These are phyloP conservation scores for Rallus limicola DNA, from an alignment of 2,113 vertebrate genomes.

Conservation along the genomic window DNA sequence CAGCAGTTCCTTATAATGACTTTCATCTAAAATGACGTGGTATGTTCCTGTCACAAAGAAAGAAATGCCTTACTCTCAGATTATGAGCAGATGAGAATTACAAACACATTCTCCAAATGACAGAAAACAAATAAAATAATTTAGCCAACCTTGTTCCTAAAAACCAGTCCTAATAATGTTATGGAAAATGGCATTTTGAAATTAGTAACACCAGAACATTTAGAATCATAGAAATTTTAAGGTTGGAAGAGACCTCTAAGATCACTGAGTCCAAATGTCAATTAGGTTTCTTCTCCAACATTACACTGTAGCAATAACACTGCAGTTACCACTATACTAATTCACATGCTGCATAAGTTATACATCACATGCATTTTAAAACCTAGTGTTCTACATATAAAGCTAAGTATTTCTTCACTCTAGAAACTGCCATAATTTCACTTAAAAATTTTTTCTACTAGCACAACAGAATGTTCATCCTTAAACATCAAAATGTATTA, in stretches of 20 bases:
- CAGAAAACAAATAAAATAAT: neutral
- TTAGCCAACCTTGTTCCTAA: neutral
- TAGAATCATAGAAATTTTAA: neutral
- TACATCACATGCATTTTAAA: neutral
- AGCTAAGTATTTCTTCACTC: neutral
- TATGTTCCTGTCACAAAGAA: slow-evolving; percentile 79
- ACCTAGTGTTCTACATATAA: too few relatives aligned
- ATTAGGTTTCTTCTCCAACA: neutral
- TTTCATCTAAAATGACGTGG: slow-evolving; percentile 95
- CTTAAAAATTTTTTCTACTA: neutral
- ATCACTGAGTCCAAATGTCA: too few relatives aligned
- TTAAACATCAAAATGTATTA: neutral
- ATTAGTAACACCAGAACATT: neutral
- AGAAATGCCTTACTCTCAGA: neutral
- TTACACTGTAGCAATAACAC: neutral
- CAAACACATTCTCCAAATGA: neutral
- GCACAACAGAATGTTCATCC: neutral
- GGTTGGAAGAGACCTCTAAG: too few relatives aligned
- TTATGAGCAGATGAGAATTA: neutral
- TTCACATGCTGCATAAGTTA: neutral
- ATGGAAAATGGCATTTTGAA: neutral
- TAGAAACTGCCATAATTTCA: neutral
- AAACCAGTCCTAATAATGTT: neutral
- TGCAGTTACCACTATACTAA: neutral
- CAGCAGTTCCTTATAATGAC: slow-evolving; percentile 92